Evolutionary conservation across 92 coral and sea anemone genomes (phyloP), one percentile per base, ranked within the genome.

Genomic region (Bergia sp.): DNA sequence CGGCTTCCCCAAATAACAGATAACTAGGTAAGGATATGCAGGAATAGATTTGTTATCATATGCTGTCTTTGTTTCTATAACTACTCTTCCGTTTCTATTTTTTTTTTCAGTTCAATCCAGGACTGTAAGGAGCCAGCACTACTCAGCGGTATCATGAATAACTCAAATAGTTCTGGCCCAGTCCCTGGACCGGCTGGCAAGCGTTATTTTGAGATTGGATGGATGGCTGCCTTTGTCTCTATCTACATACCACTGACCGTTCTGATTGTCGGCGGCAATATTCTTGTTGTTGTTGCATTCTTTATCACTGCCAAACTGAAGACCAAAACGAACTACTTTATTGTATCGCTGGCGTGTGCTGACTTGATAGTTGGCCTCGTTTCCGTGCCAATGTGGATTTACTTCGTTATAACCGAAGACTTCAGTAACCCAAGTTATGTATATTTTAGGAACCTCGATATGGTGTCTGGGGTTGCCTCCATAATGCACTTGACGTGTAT

Each of bases 401-500:
- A 93, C 76, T 80, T 91, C 16, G 86, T 92, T 36, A 72, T 95
- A 37, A 90, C 88, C 29, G 61, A 75, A 10, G 96, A 93, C 79
- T 92, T 93, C 37, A 11, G 0, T 49, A 89, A 91, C 82, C 91
- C 85, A 16, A 81, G 90, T 37, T 95, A 86, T 77, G 58, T 13
- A 11, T 91, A 86, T 65, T 95, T 88, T 65, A 43, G 42, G 50
- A 50, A 82, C 64, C 90, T 92, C 21, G 99, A 97, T 80, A 95
- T 95, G 84, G 90, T 94, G 55, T 92, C 98, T 15, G 99, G 99
- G 3, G 96, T 87, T 44, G 89, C 99, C 1, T 97, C 99, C 29
- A 97, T 97, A 20, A 80, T 96, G 88, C 98, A 97, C 64, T 88
- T 97, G 88, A 92, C 98, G 4, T 95, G 96, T 50, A 95, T 97